A percentile compares a stretch with the other conserved stretches of the same genome.
Conservation (phyloP, 2,113 vertebrate genomes). For the Otus sunia region DNA sequence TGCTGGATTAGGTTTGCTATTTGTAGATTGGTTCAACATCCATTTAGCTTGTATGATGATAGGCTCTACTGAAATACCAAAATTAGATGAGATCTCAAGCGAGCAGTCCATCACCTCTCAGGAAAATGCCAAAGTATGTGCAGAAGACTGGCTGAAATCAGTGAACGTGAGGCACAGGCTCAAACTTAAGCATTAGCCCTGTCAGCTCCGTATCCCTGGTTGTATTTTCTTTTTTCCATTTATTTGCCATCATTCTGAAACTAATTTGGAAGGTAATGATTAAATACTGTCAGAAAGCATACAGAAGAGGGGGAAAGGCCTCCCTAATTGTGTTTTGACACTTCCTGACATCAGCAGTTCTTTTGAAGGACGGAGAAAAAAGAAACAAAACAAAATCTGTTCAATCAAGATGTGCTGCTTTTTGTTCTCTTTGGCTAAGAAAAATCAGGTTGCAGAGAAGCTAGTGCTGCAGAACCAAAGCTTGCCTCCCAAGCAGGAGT, state of each 20-base stretch:
- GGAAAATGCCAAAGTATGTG: not conserved
- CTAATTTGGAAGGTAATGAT: constrained; percentile 14
- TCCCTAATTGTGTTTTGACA: constrained; percentile 48
- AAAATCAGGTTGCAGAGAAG: not conserved
- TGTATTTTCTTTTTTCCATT: not conserved
- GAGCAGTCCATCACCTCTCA: not conserved
- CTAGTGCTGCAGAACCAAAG: not conserved
- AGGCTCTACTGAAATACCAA: not conserved
- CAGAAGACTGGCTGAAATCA: not conserved
- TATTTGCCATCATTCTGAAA: constrained; percentile 25
- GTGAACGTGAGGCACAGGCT: not conserved
- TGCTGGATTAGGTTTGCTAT: not conserved
- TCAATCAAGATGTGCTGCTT: constrained; percentile 3
- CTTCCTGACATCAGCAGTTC: constrained; percentile 11
- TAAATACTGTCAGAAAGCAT: constrained; percentile 24
- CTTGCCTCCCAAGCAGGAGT: not conserved
- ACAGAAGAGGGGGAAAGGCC: not conserved
- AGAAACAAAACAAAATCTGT: constrained; percentile 39
- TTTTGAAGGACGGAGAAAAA: constrained; percentile 12
- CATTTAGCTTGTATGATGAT: not conserved
- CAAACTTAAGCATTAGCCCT: not conserved
- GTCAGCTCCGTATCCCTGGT: not conserved
- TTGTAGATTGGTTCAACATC: not conserved
- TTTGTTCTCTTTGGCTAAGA: not conserved
- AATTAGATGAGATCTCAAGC: not conserved